These are phyloP conservation scores for Hydractinia symbiolongicarpus DNA, from an alignment of 30 jellyfish, hydroid and myxozoan genomes.

Conservation along the genomic window DNA sequence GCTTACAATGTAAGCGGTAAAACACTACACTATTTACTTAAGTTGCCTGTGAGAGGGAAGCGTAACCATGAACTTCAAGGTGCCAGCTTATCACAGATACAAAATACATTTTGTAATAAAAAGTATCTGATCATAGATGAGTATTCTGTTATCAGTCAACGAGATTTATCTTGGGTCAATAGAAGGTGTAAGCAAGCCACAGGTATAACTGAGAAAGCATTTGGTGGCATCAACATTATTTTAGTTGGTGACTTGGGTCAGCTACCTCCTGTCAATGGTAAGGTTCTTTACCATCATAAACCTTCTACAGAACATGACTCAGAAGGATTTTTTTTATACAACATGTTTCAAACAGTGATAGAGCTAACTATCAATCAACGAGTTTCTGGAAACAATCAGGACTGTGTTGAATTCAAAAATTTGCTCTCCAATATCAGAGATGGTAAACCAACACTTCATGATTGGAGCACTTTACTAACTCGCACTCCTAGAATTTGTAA, in stretches of 20 bases:
- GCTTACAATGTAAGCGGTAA: constrained; percentile 27
- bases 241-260: constrained; percentile 30
- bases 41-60: constrained; percentile 24
- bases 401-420: constrained; percentile 11
- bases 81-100: background rate
- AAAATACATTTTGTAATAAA: background rate
- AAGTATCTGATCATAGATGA: constrained; percentile 25
- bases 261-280: constrained; percentile 40
- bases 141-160: constrained; percentile 27
- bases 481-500: constrained; percentile 17
- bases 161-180: constrained; percentile 28
- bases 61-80: constrained; percentile 7
- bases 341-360: constrained; percentile 7
- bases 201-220: background rate
- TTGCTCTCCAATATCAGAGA: constrained; percentile 16
- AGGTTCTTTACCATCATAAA: constrained; percentile 6
- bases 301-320: background rate
- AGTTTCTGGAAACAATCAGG: constrained; percentile 9
- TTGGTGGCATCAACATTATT: constrained; percentile 31
- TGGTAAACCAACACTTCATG: constrained; percentile 13
- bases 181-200: constrained; percentile 33
- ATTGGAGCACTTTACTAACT: constrained; percentile 16
- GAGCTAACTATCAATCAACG: constrained; percentile 12
- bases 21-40: constrained; percentile 23
- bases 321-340: constrained; percentile 28